phyloP scores from a whole-genome alignment of 2,888 invertebrate genomes.

The Sphinx pinastri region DNA sequence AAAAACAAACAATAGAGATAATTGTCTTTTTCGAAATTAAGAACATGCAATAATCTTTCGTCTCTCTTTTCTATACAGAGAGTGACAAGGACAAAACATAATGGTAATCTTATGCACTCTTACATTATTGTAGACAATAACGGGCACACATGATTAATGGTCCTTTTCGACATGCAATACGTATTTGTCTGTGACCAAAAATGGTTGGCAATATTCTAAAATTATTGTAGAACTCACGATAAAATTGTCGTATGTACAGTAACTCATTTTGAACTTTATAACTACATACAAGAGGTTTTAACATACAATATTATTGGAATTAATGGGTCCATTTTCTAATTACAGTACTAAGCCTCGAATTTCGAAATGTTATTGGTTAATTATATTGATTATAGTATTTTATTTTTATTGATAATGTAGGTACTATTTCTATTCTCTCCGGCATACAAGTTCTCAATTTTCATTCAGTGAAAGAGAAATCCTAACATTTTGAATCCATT shows the following conservation, averaged over 20 bases:
- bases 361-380: too few species aligned
- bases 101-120: constrained; percentile 13
- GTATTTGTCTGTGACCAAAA: constrained; percentile 23
- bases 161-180: constrained; percentile 31
- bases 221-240: constrained; percentile 4
- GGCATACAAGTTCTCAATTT: too few species aligned
- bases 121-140: constrained; percentile 12
- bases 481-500: not conserved
- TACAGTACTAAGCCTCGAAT: too few species aligned
- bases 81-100: constrained; percentile 17
- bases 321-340: not conserved
- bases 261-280: constrained; percentile 14
- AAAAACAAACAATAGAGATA: not conserved
- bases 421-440: not conserved
- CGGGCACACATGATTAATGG: constrained; percentile 2
- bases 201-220: constrained; percentile 13
- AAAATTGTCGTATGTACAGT: not conserved
- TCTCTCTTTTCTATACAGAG: constrained; percentile 2
- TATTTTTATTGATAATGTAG: not conserved
- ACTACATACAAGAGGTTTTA: not conserved
- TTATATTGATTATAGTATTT: not conserved
- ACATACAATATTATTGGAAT: not conserved
- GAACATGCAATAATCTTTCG: not conserved
- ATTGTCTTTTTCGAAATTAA: constrained; percentile 9
- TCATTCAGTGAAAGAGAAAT: not conserved